Evolutionary conservation across 2,797 vertebrate species (phyloP).

Genomic region (Mastacembelus armatus): DNA sequence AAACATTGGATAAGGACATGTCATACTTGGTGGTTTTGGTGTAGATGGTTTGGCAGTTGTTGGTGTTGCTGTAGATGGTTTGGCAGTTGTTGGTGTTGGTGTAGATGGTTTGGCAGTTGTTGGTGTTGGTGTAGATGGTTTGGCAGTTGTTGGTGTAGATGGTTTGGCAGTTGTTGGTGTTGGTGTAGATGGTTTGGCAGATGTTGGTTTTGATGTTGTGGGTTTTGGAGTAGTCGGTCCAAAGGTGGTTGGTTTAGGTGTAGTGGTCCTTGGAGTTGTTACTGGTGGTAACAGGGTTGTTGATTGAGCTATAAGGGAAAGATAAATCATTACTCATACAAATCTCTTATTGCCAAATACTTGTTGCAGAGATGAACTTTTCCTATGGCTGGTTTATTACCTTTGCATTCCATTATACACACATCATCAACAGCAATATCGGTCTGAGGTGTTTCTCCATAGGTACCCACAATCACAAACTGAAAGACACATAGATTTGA

Average conservation of each 20-base stretch:
- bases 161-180: no score
- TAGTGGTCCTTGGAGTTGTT: conserved; percentile 13
- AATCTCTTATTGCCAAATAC: no score
- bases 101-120: no score
- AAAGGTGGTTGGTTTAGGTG: conserved; percentile 11
- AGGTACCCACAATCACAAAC: conserved; percentile 86
- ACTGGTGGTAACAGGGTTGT: conserved; percentile 8
- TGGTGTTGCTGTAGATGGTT: no score
- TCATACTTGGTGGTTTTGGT: conserved; percentile 54
- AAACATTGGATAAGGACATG: background rate
- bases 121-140: no score
- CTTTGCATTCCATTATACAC: conserved; percentile 79
- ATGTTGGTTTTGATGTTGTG: conserved; percentile 38
- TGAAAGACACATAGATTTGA: conserved; percentile 55
- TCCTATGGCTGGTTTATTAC: conserved; percentile 64
- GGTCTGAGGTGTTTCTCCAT: conserved; percentile 76
- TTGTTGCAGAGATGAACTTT: no score
- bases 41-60: conserved; percentile 7
- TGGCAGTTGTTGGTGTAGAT: no score
- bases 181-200: no score
- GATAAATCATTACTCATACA: background rate
- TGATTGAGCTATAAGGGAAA: conserved; percentile 20
- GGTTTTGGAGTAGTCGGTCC: background rate
- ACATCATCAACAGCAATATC: conserved; percentile 88
- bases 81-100: no score